Base-by-base conservation (phyloP, 2,113 vertebrate species). In the Stegastes partitus region DNA sequence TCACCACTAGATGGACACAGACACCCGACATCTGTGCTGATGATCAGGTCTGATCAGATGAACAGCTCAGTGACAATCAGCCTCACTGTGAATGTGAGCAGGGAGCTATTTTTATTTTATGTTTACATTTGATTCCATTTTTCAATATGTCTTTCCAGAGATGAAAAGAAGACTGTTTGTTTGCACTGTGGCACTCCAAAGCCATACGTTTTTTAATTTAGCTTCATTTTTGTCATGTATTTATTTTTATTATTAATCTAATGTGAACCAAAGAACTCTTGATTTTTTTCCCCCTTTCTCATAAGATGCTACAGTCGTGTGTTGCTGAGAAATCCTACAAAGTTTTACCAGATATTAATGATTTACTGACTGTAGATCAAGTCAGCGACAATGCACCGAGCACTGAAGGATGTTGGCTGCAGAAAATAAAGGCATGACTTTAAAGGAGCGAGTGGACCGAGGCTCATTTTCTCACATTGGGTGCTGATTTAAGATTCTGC, bases 1-100 rank as follows among this genome's bases (percentile, higher is more conserved):
- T 79, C 61, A 72, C 80, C 84, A 77, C 82, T 85, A 92, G 87
- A 81, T 89, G 89, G 91, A 85, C 77, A 76, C 69, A 82, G 26
- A 76, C 2, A 39, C 19, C 26, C 5, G 37, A 39, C 62, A 42
- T 61, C 19, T 11, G 28, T 23, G 5, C 57, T 5, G 26, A 16
- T 31, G 14, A 50, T 31, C 5, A 68, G 5, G 15, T 47, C 23
- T 47, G 25, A 65, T 47, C 23, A 39, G 25, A 65, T 3, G 6
- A 74, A 44, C 37, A 26, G n/a, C 34, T 5, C 4, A 1, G 3
- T 58, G 28, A 56, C 65, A 9, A 34, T 26, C 42, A 62, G 66
- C 16, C 19, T 11, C 12, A 28, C 19, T 59, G 23, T 21, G 28
- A 22, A 10, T 45, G 11, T 61, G 39, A 61, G 16, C 34, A 49